A percentile compares a stretch with the other conserved stretches of the same genome.
Evolutionary conservation across 2,113 vertebrate species (phyloP).

Genomic region (Hemiscyllium ocellatum): DNA sequence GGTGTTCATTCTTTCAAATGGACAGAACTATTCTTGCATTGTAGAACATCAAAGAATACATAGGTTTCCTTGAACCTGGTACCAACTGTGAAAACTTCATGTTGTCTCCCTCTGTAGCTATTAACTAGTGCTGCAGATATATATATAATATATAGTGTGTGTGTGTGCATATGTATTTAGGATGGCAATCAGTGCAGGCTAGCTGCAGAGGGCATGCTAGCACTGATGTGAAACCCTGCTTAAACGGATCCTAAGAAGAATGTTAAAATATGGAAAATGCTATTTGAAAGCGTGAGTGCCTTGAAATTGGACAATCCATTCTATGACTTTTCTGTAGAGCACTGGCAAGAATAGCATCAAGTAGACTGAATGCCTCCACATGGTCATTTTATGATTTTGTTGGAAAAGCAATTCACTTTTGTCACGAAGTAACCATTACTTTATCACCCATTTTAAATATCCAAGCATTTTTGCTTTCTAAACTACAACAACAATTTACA

Average conservation of each 20-base stretch:
- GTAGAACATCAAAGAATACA: neutral
- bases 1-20: neutral
- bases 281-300: neutral
- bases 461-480: neutral
- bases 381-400: neutral
- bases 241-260: neutral
- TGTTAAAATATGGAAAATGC: neutral
- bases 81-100: neutral
- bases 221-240: neutral
- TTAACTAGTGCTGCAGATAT: neutral
- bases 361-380: neutral
- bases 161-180: neutral
- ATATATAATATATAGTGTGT: no score
- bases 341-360: neutral
- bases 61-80: neutral
- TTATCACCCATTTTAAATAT: neutral
- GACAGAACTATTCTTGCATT: neutral
- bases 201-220: conserved; percentile 26
- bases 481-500: neutral
- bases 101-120: neutral
- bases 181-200: neutral
- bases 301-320: neutral
- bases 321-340: neutral
- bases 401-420: neutral
- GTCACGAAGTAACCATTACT: neutral